Evolutionary conservation across 1,140 invertebrate genomes (phyloP), one percentile per base, ranked within the genome.

Genomic region (Drosophila neocordata): DNA sequence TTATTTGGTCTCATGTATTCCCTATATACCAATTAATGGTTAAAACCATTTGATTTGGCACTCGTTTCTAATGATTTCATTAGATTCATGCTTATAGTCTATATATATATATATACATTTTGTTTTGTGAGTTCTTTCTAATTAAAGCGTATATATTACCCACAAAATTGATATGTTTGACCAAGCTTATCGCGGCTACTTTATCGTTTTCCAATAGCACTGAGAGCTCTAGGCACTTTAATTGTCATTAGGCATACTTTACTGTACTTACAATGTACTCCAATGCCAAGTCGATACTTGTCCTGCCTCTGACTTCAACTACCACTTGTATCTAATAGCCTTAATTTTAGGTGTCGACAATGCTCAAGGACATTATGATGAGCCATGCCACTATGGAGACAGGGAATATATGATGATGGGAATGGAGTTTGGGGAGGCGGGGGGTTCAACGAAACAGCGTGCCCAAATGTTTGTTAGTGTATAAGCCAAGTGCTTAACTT

Each of bases 301-400:
- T 8, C 41, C 41, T 20, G 41, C 41, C 34, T 34, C 34, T 35
- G 41, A 15, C 41, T 44, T 31, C 53, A 27, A 34, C 27, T 56
- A 15, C 27, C 31, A 56, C 53, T 56, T 56, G 53, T 56, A 24
- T 60, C 57, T 60, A 60, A 60, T 60, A 60, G 57, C 57, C 38
- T 60, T 60, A 60, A 60, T 60, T 60, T 60, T 38, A 60, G 57
- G 35, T 60, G 38, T 60, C 57, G 57, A 60, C 57, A 60, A 56
- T 56, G 53, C 53, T 56, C 53, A 56, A 56, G 53, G 53, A 56
- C 53, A 56, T 56, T 56, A 56, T 34, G 53, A 56, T 56, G 53
- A 56, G 24, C 34, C 53, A 56, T 56, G 27, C 27, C 15, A 48
- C 41, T 15, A 13, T 48, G 18, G n/a, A 48, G 41, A 48, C 41